Evolutionary conservation across 2,797 vertebrate species (phyloP).

Genomic region (Channa striata): DNA sequence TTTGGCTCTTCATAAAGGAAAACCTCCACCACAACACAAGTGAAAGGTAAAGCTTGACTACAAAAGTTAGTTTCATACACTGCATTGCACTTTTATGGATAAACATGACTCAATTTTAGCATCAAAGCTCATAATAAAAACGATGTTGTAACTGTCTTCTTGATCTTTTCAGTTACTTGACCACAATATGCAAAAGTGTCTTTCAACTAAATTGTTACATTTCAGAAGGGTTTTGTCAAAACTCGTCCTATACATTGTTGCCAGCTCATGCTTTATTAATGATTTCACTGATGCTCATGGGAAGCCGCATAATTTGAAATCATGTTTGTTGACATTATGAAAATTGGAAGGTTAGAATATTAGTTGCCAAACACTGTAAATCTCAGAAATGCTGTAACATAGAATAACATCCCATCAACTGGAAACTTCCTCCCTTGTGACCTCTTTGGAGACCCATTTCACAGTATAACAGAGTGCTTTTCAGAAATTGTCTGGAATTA

Average conservation of each 20-base stretch:
- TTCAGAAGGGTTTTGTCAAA: conserved; percentile 9
- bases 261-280: conserved; percentile 20
- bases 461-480: conserved; percentile 67
- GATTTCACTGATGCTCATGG: neutral
- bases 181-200: neutral
- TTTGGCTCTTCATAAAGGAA: neutral
- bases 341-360: conserved; percentile 34
- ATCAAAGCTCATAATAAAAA: neutral
- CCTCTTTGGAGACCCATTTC: conserved; percentile 67
- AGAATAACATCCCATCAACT: conserved; percentile 62
- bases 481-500: conserved; percentile 74
- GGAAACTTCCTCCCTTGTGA: conserved; percentile 55
- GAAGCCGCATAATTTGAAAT: conserved; percentile 23
- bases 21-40: neutral
- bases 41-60: neutral
- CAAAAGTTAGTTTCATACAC: neutral
- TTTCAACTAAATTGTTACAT: neutral
- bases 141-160: neutral
- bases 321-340: conserved; percentile 32
- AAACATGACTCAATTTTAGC: neutral
- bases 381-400: conserved; percentile 45
- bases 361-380: conserved; percentile 49
- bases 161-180: conserved; percentile 1
- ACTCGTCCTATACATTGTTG: conserved; percentile 20
- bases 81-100: neutral